Base-by-base conservation (phyloP, 2,797 vertebrate species). In the Mastacembelus armatus region DNA sequence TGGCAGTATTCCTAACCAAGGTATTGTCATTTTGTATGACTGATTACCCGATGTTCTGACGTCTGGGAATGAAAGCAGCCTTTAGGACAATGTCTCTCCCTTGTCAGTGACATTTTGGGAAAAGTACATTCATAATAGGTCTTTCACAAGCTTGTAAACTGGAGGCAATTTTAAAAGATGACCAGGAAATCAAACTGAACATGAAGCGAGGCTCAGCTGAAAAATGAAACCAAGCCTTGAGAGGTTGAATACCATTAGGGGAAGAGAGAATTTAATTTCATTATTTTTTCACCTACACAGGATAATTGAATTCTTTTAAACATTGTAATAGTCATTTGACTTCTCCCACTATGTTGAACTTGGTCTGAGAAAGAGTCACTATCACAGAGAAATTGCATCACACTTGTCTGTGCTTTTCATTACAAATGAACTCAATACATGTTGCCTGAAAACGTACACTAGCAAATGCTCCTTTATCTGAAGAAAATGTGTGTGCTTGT, bases 261-360 rank as follows among this genome's bases (percentile, higher is more conserved):
- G 5, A 38, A 38, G 64, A 40, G 22, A 47, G 16, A 11, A 39
- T 39, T 29, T 54, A 15, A 43, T 67, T 67, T 62, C 27, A 74
- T 66, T 21, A 24, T 54, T 22, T 42, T 47, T 16, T 22, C 16
- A 68, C 12, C n/a, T 36, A 15, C 22, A 10, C 52, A 50, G 3
- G 48, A 54, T 19, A 18, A 47, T 55, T 51, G 4, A 64, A 71
- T 74, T 67, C 47, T 50, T 66, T 50, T 21, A 22, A 38, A 47
- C 12, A 14, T 10, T 21, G 26, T 51, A 33, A 19, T 27, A 57
- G 66, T 64, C 16, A 19, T 38, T 64, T 47, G 26, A 38, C 42
- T 48, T 24, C 30, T 36, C 26, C 64, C 21, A 67, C 71, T 32
- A 18, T 36, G 21, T 33, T 48, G 39, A 59, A 48, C 18, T 36